A percentile compares a stretch with the other conserved stretches of the same genome.
Evolutionary conservation across 35 echinoderm and acorn worm species (phyloP).

Genomic region (Stichopus chloronotus): DNA sequence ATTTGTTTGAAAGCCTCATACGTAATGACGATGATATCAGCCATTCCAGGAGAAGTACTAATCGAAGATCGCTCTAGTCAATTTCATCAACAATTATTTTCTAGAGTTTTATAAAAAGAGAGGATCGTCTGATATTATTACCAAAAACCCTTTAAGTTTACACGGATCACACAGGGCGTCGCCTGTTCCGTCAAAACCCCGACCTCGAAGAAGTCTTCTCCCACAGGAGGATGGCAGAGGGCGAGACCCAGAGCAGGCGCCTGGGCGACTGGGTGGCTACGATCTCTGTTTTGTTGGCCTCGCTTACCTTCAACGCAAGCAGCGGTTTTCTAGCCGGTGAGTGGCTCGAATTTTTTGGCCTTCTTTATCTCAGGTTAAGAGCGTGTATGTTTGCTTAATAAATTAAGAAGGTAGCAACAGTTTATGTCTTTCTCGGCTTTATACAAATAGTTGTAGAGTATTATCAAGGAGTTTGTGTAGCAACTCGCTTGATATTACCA

Average conservation of each 20-base stretch:
- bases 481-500: no score
- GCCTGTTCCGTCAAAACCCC: background rate
- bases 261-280: conserved; percentile 13
- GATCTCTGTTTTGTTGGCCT: conserved; percentile 32
- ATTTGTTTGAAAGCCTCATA: no score
- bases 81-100: no score
- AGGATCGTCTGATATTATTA: no score
- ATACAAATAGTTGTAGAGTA: no score
- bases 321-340: background rate
- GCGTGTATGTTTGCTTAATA: background rate
- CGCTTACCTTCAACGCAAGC: background rate
- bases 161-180: background rate
- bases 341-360: background rate
- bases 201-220: conserved; percentile 13
- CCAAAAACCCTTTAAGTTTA: no score
- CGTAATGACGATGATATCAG: no score
- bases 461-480: no score
- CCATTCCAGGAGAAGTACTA: no score
- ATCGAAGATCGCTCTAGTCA: no score
- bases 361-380: background rate
- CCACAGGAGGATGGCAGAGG: background rate
- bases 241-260: background rate
- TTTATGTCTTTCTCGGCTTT: background rate
- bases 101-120: no score
- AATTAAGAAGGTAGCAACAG: background rate